Evolutionary conservation across 2,888 invertebrate genomes (phyloP), one percentile per base, ranked within the genome.

Genomic region (Erebia epiphron): DNA sequence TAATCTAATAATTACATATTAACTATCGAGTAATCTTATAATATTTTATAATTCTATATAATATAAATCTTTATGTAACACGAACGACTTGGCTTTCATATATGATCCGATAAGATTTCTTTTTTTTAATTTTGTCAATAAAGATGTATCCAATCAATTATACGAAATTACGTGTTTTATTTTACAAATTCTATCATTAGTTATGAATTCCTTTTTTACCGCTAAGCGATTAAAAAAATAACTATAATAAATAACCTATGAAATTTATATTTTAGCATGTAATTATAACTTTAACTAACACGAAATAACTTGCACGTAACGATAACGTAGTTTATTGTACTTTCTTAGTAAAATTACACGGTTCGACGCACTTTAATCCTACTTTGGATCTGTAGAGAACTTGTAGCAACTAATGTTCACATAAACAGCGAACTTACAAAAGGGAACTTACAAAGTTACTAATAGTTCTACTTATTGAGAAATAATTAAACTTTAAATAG

Each of bases 61-160:
- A 71, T 68, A 26, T 26, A 26, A 3, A 2, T 26, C 26, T 26
- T 26, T 26, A 26, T 26, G 26, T 79, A 80, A 83, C 77, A 78
- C 16, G 67, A 73, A 83, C 78, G 86, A 86, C 82, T 41, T 77
- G 88, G 89, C 87, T 87, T 88, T 87, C 79, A 85, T 87, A 86
- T 81, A 71, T 81, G 78, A 69, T 65, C 75, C 74, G 62, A 62
- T 21, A 76, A 76, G 76, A 78, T 82, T 78, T 78, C 68, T 75
- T 65, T 76, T 66, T 43, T 61, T 61, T 43, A 18, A 65, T 70
- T 68, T 57, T 69, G 73, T 75, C 62, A 90, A 87, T 89, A 90
- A 90, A 90, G 89, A 88, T 90, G 89, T 90, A 89, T 89, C 87
- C 87, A 79, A 56, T n/a, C 35, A 43, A 57, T 46, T 64, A 35